phyloP scores from a whole-genome alignment of 2,888 invertebrate genomes.

The Mythimna pallens region DNA sequence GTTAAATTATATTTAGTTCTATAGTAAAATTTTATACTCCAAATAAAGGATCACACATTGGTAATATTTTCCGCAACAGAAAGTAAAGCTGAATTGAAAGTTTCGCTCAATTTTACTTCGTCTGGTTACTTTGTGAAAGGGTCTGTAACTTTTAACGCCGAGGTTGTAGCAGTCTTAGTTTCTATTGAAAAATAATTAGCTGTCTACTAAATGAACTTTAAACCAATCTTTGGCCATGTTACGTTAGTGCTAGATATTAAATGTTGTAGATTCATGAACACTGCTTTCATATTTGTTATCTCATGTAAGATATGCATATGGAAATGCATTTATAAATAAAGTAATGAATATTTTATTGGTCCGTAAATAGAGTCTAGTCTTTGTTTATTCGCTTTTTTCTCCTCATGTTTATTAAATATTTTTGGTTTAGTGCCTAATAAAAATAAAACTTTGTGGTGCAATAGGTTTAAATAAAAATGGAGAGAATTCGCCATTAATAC shows the following conservation, averaged over 20 bases:
- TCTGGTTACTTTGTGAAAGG: conserved; percentile 51
- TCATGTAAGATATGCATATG: neutral
- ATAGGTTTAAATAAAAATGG: conserved; percentile 10
- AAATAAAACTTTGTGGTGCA: neutral
- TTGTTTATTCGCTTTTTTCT: conserved; percentile 24
- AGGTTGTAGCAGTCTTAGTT: conserved; percentile 35
- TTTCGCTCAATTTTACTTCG: conserved; percentile 38
- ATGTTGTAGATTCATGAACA: conserved; percentile 13
- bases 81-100: conserved; percentile 55
- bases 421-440: conserved; percentile 10
- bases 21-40: conserved; percentile 6
- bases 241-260: neutral
- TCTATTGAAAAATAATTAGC: conserved; percentile 19
- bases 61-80: conserved; percentile 41
- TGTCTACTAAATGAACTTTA: neutral
- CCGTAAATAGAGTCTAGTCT: conserved; percentile 12
- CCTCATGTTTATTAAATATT: conserved; percentile 27
- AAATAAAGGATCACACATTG: conserved; percentile 6
- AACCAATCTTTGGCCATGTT: neutral
- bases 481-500: conserved; percentile 22
- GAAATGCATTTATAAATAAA: conserved; percentile 10
- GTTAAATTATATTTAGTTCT: conserved; percentile 8
- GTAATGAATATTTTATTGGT: conserved; percentile 11
- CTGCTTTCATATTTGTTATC: conserved; percentile 13
- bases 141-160: conserved; percentile 45